Evolutionary conservation across 2,797 vertebrate species (phyloP), one percentile per base, ranked within the genome.

Genomic region (Heliangelus exortis): DNA sequence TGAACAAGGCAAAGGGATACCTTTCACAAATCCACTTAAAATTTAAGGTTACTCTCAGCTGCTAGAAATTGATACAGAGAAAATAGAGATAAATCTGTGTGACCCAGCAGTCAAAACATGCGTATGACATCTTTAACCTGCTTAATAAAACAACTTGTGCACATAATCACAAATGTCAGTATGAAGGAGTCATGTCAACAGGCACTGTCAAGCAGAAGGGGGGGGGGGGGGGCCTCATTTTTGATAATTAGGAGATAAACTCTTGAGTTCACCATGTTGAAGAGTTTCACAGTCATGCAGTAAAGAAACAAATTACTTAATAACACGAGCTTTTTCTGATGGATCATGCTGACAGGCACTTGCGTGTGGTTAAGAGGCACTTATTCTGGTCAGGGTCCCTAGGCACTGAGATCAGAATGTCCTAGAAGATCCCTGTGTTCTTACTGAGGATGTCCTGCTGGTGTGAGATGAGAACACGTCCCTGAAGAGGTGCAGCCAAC

Each of bases 401-500:
- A 36, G 12, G 33, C 29, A 36, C 10, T 4, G 16, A n/a, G 39
- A 11, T 16, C 2, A 6, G 2, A 13, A 19, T 47, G 31, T 61
- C 31, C 20, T 20, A 12, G 41, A 36, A 25, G 41, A 23, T 33
- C 26, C 28, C 8, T 20, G 34, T 26, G 36, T 54, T 29, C 25
- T 47, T 31, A 31, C 1, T 20, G 19, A 31, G 22, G 33, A 15
- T 31, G 21, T 7, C 28, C 3, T 45, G 5, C 22, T 50, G 7
- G 2, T 12, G 4, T 3, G 19, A 6, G 28, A 36, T 62, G 21
- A 12, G 7, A 53, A 1, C 13, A 15, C 1, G 0, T 31, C 28
- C 48, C 18, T 10, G 6, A 72, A 86, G 36, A 21, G 45, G 18
- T 51, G 29, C 28, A 57, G 6, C 9, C 39, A 16, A 5, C 16